phyloP scores from a whole-genome alignment of 2,797 vertebrate genomes.

The Octomys mimax region DNA sequence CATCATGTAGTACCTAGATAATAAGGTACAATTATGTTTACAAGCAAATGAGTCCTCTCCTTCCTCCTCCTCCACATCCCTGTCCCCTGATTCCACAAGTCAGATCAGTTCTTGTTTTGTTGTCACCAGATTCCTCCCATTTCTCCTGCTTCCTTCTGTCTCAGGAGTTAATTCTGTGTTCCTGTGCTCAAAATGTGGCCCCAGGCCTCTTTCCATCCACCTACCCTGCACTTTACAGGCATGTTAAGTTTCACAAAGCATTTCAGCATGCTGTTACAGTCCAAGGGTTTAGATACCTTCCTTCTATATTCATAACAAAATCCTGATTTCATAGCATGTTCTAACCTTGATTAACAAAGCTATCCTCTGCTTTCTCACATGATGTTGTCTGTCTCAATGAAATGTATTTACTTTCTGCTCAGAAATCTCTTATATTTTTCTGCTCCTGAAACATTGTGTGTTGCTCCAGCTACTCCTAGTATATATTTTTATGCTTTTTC shows the following conservation, averaged over 20 bases:
- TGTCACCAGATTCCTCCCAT: background rate
- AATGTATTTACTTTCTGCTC: background rate
- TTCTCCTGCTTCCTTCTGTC: background rate
- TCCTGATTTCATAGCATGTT: background rate
- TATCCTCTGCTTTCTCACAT: background rate
- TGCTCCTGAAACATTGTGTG: background rate
- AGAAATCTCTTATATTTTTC: background rate
- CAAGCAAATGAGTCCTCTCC: background rate
- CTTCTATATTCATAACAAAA: constrained; percentile 15
- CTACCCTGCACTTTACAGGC: background rate
- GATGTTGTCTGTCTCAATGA: background rate
- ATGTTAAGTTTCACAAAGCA: background rate
- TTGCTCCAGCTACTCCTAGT: background rate
- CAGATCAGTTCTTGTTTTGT: background rate
- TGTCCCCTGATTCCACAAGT: background rate
- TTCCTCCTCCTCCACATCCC: background rate
- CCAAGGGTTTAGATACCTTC: background rate
- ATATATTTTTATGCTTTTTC: background rate
- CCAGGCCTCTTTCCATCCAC: background rate
- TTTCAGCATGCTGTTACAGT: background rate
- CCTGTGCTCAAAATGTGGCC: background rate
- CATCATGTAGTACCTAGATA: background rate
- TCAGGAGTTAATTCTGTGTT: background rate
- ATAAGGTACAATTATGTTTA: background rate
- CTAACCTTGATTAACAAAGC: background rate